Evolutionary conservation across 1,140 invertebrate genomes (phyloP), one percentile per base, ranked within the genome.

Genomic region (Lepidurus packardi): DNA sequence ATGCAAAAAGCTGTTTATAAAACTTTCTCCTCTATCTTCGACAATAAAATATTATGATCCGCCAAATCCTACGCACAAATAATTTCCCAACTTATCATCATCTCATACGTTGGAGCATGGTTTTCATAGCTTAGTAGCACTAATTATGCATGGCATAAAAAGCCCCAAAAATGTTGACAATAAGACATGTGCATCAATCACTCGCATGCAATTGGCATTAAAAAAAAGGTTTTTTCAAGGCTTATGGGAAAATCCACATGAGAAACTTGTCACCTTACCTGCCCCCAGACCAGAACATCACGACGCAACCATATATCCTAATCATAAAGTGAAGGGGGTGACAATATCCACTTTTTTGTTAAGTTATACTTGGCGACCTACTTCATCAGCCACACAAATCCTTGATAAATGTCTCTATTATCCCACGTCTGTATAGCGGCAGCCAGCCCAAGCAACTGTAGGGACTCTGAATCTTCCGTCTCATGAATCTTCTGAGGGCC

Each of bases 401-500:
- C 53, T 65, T 65, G 53, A 65, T 65, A 65, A 65, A 65, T 65
- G 53, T 65, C 53, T 65, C 53, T 65, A 65, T 65, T 65, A 65
- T 65, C 34, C 34, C 34, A 34, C 34, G 34, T 34, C 34, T 34
- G 34, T 34, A 34, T 34, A 34, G 34, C 34, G 34, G 34, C 34
- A 34, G 34, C 34, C 34, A 34, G 2, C 25, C 25, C 25, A 1
- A 34, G 25, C 25, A 34, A 34, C 25, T 34, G 3, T 3, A 25
- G 34, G 34, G 34, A 34, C 34, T 34, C 34, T 34, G 34, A 34
- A 34, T 34, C 34, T 34, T 34, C 34, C 34, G 34, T 34, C 34
- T 34, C 34, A 34, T 34, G 34, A 34, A 34, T 34, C 34, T 34
- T 34, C 34, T 0, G 4, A 4, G 0, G 25, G 1, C 4, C 34